phyloP scores from a whole-genome alignment of 2,888 invertebrate species.

The Ligdia adustata region DNA sequence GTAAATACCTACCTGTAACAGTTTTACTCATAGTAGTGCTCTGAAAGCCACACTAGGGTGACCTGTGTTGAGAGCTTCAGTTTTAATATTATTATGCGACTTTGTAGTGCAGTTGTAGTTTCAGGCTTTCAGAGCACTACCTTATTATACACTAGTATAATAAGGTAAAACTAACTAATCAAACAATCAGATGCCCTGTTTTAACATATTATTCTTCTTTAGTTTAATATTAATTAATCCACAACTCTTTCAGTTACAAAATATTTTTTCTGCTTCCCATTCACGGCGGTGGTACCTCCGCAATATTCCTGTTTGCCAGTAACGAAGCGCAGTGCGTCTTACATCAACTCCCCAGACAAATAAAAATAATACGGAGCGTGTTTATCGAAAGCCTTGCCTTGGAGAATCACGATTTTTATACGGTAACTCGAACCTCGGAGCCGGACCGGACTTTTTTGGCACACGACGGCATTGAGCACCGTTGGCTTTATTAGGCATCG shows the following conservation, averaged over 20 bases:
- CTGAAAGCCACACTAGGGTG: too few species aligned
- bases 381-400: constrained; percentile 62
- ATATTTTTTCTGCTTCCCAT: constrained; percentile 11
- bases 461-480: constrained; percentile 60
- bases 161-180: too few species aligned
- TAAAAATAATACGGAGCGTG: constrained; percentile 58
- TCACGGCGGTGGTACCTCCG: constrained; percentile 9
- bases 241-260: background rate
- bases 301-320: constrained; percentile 39
- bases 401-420: constrained; percentile 58
- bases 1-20: too few species aligned
- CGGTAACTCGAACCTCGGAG: constrained; percentile 45
- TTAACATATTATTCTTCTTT: too few species aligned
- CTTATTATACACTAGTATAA: too few species aligned
- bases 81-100: too few species aligned
- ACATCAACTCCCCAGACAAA: constrained; percentile 45
- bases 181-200: too few species aligned
- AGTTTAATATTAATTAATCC: too few species aligned
- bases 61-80: too few species aligned
- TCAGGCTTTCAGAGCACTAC: too few species aligned
- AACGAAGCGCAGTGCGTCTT: constrained; percentile 46
- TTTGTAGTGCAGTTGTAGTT: too few species aligned
- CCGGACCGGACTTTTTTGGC: constrained; percentile 60
- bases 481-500: constrained; percentile 56
- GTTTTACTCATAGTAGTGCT: too few species aligned